These are phyloP conservation scores for Channallabes apus DNA, from an alignment of 2,797 vertebrate species.

Conservation along the genomic window DNA sequence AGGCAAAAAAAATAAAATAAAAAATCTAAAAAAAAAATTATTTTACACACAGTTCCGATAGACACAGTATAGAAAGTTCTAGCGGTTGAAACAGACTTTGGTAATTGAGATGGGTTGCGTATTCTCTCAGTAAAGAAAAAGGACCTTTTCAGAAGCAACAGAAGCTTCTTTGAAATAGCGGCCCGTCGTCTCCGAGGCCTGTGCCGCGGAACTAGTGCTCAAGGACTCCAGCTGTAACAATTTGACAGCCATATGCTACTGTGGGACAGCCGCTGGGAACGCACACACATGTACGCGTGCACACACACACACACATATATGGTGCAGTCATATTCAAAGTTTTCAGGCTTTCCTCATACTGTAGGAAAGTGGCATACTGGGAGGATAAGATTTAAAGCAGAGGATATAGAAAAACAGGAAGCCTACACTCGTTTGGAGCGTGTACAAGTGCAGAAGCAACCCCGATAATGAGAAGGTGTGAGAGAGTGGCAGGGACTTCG, in stretches of 20 bases:
- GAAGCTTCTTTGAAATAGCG: slow-evolving; percentile 68
- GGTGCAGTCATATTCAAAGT: slow-evolving; percentile 32
- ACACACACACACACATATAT: background rate
- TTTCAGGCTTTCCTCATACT: slow-evolving; percentile 26
- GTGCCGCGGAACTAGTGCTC: slow-evolving; percentile 54
- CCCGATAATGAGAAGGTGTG: slow-evolving; percentile 56
- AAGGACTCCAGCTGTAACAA: slow-evolving; percentile 54
- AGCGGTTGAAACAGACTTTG: slow-evolving; percentile 45
- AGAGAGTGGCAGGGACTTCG: slow-evolving; percentile 35
- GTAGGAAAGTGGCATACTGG: slow-evolving; percentile 14
- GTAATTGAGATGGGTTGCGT: slow-evolving; percentile 61
- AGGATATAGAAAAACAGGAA: slow-evolving; percentile 42
- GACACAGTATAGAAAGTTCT: slow-evolving; percentile 50
- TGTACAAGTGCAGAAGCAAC: slow-evolving; percentile 20
- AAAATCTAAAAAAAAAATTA: slow-evolving; percentile 51
- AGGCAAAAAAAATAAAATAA: background rate
- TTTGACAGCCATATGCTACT: slow-evolving; percentile 58
- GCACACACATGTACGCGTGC: background rate
- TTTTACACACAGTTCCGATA: slow-evolving; percentile 43
- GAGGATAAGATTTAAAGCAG: slow-evolving; percentile 14
- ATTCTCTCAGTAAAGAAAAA: slow-evolving; percentile 58
- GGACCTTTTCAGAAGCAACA: slow-evolving; percentile 57
- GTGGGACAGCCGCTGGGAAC: slow-evolving; percentile 36
- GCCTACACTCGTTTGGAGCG: slow-evolving; percentile 2
- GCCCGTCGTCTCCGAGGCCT: slow-evolving; percentile 64